Percentiles rank a stretch among this genome's conserved stretches.
Conservation (phyloP, 1,140 invertebrate genomes). For the Mizuhopecten yessoensis region DNA sequence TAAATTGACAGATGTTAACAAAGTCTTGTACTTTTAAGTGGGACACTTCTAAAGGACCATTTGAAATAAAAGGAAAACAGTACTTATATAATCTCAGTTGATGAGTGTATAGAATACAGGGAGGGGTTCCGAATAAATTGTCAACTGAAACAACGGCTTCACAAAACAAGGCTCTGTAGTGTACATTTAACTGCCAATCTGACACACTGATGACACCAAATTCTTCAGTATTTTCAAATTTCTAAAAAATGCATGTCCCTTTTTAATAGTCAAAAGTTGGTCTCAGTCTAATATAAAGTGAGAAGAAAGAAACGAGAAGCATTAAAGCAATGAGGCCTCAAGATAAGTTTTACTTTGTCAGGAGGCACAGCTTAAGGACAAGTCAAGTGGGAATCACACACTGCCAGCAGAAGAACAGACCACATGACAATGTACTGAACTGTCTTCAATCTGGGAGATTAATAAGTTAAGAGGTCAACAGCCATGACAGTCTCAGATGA, state of each 20-base stretch:
- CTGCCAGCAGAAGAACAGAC: neutral
- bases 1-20: neutral
- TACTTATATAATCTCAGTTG: neutral
- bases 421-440: neutral
- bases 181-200: too few relatives aligned
- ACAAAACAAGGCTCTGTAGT: neutral
- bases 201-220: too few relatives aligned
- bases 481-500: conserved; percentile 16
- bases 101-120: neutral
- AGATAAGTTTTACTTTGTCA: neutral
- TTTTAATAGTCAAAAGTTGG: neutral
- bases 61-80: neutral
- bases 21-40: neutral
- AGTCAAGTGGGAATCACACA: neutral
- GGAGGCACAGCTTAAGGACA: neutral
- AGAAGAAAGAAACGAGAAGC: neutral
- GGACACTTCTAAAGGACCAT: neutral
- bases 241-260: too few relatives aligned
- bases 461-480: neutral
- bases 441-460: neutral
- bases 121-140: neutral
- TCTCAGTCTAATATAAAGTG: neutral
- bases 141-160: neutral
- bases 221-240: too few relatives aligned
- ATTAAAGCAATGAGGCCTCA: neutral